These are phyloP conservation scores for Globodera ellingtonae DNA, from an alignment of 1,140 invertebrate species.

Conservation along the genomic window DNA sequence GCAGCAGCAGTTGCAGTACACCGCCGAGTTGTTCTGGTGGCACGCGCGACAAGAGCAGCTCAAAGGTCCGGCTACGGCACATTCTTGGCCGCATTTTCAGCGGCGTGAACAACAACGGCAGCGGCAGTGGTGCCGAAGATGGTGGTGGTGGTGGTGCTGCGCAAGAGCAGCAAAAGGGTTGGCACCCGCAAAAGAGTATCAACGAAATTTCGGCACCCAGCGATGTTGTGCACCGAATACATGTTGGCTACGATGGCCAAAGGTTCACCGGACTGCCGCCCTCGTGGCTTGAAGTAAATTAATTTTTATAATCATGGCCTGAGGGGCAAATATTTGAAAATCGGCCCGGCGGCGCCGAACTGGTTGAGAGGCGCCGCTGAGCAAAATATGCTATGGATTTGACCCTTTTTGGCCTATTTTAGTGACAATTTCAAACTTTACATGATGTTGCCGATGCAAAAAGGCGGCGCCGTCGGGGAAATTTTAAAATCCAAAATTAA, in stretches of 20 bases:
- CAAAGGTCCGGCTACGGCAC: conserved; percentile 55
- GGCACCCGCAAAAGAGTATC: conserved; percentile 26
- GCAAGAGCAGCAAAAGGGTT: conserved; percentile 24
- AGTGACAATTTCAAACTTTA: no score
- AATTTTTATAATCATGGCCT: no score
- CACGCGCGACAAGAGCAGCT: conserved; percentile 20
- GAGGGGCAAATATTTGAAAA: no score
- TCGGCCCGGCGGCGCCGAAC: no score
- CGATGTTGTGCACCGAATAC: conserved; percentile 60
- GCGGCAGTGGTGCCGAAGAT: conserved; percentile 21
- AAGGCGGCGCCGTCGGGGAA: no score
- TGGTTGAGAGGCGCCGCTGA: no score
- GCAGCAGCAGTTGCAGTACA: not conserved
- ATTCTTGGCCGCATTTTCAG: conserved; percentile 60
- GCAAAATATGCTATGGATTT: no score
- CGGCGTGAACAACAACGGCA: not conserved
- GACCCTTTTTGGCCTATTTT: no score
- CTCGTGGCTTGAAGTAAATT: conserved; percentile 55
- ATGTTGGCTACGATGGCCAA: conserved; percentile 62
- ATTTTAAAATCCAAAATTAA: no score
- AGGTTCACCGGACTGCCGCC: conserved; percentile 61
- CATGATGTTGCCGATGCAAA: no score
- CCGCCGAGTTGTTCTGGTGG: not conserved
- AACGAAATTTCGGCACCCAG: conserved; percentile 59
- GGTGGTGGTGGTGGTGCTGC: not conserved